Percentiles rank a stretch among this genome's conserved stretches.
Conservation (phyloP, 2,113 vertebrate genomes). For the Halichoerus grypus region DNA sequence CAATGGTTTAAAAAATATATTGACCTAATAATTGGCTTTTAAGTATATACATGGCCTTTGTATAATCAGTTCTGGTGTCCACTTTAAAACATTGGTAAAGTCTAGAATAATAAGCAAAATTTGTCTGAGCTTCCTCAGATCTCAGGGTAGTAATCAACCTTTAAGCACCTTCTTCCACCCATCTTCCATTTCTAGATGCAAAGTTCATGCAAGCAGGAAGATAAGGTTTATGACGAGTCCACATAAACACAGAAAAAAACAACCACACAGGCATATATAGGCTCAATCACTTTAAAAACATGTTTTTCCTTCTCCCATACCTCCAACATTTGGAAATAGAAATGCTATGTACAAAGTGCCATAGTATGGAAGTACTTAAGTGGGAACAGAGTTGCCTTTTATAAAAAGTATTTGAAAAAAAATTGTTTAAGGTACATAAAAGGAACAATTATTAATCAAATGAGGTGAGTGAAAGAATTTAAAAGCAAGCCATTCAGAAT, state of each 20-base stretch:
- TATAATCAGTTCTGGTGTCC: background rate
- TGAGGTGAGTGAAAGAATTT: slow-evolving; percentile 20
- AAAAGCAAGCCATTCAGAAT: slow-evolving; percentile 4
- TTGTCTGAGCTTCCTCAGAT: background rate
- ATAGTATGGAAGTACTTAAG: background rate
- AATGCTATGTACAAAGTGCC: background rate
- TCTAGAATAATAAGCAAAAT: background rate
- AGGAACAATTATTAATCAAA: background rate
- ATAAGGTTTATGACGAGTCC: background rate
- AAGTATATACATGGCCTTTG: background rate
- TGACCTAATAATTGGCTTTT: slow-evolving; percentile 6
- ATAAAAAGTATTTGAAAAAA: background rate
- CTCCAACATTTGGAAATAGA: background rate
- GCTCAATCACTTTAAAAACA: background rate
- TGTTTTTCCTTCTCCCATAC: background rate
- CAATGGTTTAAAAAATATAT: background rate
- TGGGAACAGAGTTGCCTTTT: background rate
- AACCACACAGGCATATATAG: background rate
- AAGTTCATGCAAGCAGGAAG: background rate
- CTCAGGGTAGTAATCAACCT: background rate
- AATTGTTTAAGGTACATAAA: background rate
- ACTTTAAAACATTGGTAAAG: background rate
- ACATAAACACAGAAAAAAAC: background rate
- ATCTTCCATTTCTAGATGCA: background rate
- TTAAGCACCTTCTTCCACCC: background rate